phyloP scores from a whole-genome alignment of 2,113 vertebrate genomes.

The Emydura subglobosa region DNA sequence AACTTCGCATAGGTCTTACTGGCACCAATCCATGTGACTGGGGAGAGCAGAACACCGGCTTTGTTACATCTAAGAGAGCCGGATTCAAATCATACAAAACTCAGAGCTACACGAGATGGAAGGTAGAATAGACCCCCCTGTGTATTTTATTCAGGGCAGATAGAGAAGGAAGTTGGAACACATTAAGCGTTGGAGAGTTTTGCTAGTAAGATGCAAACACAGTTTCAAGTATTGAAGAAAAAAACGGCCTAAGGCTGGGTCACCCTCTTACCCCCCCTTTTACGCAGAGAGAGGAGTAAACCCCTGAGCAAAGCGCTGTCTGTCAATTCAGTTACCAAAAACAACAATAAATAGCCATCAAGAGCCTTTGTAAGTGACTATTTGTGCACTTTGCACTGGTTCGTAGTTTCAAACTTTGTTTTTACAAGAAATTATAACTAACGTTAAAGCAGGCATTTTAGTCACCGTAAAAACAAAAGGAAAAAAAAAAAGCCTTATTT shows the following conservation, averaged over 20 bases:
- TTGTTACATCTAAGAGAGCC: not conserved
- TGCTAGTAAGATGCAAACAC: constrained; percentile 23
- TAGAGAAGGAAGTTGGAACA: not conserved
- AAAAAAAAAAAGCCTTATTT: not conserved
- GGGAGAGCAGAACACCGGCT: not conserved
- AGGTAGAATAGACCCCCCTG: not conserved
- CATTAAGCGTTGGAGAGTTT: not conserved
- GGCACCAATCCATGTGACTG: not conserved
- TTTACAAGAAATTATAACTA: not conserved
- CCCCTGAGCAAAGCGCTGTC: constrained; percentile 69
- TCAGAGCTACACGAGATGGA: not conserved
- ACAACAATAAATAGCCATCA: not conserved
- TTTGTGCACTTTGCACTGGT: not conserved
- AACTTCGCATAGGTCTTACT: not conserved
- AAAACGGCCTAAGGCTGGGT: constrained; percentile 50
- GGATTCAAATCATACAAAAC: not conserved
- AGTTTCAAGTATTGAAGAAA: constrained; percentile 69
- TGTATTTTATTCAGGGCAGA: not conserved
- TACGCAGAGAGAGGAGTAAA: constrained; percentile 60
- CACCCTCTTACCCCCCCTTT: constrained; percentile 28
- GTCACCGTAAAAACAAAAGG: constrained; percentile 35
- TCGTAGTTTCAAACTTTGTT: not conserved
- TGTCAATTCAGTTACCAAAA: constrained; percentile 16
- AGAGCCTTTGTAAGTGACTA: not conserved
- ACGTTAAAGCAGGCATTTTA: not conserved